Evolutionary conservation across 1,140 invertebrate genomes (phyloP), one percentile per base, ranked within the genome.

Genomic region (Tribolium castaneum): DNA sequence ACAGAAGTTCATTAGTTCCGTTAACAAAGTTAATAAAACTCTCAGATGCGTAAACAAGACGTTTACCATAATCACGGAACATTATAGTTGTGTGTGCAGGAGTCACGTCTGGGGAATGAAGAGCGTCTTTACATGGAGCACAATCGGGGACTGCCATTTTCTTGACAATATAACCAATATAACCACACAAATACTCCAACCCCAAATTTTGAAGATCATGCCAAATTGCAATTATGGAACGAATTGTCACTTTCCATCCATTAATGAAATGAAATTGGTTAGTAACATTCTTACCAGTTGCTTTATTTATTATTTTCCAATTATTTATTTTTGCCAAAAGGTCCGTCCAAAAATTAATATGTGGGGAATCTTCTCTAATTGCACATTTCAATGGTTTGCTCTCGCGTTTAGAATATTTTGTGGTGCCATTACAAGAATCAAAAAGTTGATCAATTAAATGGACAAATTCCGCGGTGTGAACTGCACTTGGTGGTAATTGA

Each of bases 401-500:
- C 74, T 59, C 10, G 19, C n/a, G 22, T 35, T 16, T 56, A 10
- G 34, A 45, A n/a, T 9, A 19, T 25, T 25, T 25, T 25, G 22
- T 25, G 22, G 1, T 25, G 9, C 70, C 19, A 80, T 80, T 80
- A 9, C 62, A 77, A 59, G 75, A 62, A 76, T 73, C 74, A 62
- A 80, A 80, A 35, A 80, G 56, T 5, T 9, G 30, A 22, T 77
- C 78, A 50, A 80, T 77, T 14, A 73, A 16, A 6, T 73, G n/a
- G n/a, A 80, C 14, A 70, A 80, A 80, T 39, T 80, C 35, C 9
- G 78, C 78, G 22, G 78, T 79, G 34, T 79, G 45, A n/a, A 72
- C 70, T 13, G 78, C 73, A 19, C 77, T 35, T 1, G 78, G 10
- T 66, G 78, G 75, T 30, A 80, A 59, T 30, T 25, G 12, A 50